phyloP scores from a whole-genome alignment of 2,113 vertebrate genomes.

The Leucosticte australis region DNA sequence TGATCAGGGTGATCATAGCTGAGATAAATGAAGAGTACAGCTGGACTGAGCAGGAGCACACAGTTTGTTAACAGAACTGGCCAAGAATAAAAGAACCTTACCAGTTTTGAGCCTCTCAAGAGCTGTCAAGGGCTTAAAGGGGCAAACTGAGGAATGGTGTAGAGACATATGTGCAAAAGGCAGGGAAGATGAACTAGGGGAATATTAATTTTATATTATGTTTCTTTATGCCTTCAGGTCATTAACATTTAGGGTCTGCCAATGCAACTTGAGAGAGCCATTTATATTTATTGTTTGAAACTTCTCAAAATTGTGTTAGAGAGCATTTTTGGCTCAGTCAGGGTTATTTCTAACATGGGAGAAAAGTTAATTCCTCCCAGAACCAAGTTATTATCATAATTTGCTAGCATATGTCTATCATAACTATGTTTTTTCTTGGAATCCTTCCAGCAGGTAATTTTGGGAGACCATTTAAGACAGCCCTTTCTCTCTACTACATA shows the following conservation, averaged over 20 bases:
- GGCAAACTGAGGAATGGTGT: background rate
- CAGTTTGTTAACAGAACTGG: background rate
- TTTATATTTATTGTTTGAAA: background rate
- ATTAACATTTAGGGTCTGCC: background rate
- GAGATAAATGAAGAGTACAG: background rate
- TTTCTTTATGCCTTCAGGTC: background rate
- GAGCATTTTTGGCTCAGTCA: background rate
- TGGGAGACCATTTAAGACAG: background rate
- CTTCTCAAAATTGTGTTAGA: background rate
- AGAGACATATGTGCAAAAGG: background rate
- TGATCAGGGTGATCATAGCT: background rate
- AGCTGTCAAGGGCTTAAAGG: background rate
- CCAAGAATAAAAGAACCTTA: background rate
- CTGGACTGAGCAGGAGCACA: background rate
- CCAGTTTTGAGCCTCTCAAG: background rate
- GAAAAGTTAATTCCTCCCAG: constrained; percentile 28
- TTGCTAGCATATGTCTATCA: constrained; percentile 4
- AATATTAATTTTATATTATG: background rate
- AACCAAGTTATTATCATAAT: constrained; percentile 43
- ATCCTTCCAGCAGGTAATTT: constrained; percentile 24
- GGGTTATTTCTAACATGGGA: background rate
- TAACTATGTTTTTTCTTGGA: background rate
- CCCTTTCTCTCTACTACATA: background rate
- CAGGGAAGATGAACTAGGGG: background rate
- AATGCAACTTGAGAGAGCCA: background rate